phyloP scores from a whole-genome alignment of 2,113 vertebrate species.

The Psammodynastes pulverulentus region DNA sequence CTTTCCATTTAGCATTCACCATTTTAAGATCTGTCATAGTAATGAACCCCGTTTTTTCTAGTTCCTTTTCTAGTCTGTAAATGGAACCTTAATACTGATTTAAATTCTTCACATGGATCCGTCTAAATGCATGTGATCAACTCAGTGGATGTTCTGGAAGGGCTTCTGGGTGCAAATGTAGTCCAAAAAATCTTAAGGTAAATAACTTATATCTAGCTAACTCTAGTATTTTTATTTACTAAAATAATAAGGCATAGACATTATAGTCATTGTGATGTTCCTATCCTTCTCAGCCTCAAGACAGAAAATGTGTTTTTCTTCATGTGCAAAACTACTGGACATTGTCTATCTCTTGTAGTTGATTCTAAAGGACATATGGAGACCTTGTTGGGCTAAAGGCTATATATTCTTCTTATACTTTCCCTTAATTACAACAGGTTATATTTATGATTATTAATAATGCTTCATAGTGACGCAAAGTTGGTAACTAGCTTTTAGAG shows the following conservation, averaged over 20 bases:
- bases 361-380: background rate
- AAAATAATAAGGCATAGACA: background rate
- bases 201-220: background rate
- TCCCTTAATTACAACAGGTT: background rate
- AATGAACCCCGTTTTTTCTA: background rate
- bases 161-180: background rate
- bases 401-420: background rate
- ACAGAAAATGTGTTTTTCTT: background rate
- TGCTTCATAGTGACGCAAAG: background rate
- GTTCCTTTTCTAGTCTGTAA: background rate
- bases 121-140: background rate
- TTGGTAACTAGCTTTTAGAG: background rate
- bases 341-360: background rate
- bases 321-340: background rate
- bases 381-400: background rate
- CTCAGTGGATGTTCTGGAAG: background rate
- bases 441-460: background rate
- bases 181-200: background rate
- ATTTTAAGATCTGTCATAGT: background rate
- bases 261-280: no score
- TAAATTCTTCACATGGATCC: background rate
- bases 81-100: background rate
- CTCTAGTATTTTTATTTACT: background rate
- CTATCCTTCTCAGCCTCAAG: background rate
- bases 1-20: background rate